Evolutionary conservation across 92 coral and sea anemone species (phyloP), one percentile per base, ranked within the genome.

Genomic region (Porites evermanni): DNA sequence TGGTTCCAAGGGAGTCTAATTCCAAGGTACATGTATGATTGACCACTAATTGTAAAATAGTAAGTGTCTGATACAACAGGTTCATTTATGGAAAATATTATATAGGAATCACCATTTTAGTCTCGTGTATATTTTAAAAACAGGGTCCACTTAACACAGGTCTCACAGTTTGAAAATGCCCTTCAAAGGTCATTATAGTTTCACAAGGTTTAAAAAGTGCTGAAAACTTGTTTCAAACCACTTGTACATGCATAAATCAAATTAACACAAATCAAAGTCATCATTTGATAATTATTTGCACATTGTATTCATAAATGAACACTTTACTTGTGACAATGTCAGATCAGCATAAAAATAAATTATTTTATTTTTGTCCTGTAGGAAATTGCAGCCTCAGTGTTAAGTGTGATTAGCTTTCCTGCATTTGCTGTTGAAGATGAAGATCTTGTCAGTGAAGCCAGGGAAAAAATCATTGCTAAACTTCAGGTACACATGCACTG

Each of bases 391-490:
- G 99, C 97, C 17, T 97, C 99, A 9, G 90, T 97, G 47, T 70
- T 97, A 66, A 97, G 99, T 84, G 98, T 97, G 73, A 95, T 97
- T 58, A 97, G 99, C 72, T 97, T 94, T 69, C 99, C 99, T 64
- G 99, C 99, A 38, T 97, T 97, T 90, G 99, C 99, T 12, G 98
- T 97, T 47, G 98, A 97, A 77, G 99, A 97, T 75, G 96, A 94
- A 61, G 96, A 97, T 24, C 83, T 95, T 61, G 99, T 95, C 26
- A 93, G 82, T 70, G 74, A 79, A n/a, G 90, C 98, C 58, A 88
- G 94, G 75, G 92, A 94, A 67, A 94, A 93, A 81, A 97, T 97
- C 18, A 89, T 97, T 54, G 88, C 93, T 69, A 91, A 93, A 75
- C 92, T 97, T 12, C 95, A 96, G 96, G 98, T 96, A 87, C 54